Conservation (phyloP, 1,140 invertebrate species). For the Olivierus martensii region DNA sequence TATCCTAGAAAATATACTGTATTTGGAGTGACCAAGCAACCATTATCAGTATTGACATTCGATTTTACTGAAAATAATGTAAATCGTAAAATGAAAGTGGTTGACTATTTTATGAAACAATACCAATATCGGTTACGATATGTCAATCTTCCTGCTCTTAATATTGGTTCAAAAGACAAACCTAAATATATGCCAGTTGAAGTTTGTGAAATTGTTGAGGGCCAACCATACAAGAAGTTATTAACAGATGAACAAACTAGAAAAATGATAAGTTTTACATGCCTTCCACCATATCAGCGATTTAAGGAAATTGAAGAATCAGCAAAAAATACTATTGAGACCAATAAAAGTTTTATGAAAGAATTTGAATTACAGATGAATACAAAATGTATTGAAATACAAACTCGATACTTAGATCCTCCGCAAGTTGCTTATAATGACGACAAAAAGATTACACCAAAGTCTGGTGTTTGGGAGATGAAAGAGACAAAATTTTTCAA, state of each 20-base stretch:
- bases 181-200: slow-evolving; percentile 26
- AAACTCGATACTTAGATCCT: not conserved
- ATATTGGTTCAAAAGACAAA: slow-evolving; percentile 19
- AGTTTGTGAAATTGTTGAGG: slow-evolving; percentile 24
- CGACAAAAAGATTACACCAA: not conserved
- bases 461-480: slow-evolving; percentile 11
- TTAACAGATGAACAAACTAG: slow-evolving; percentile 5
- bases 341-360: slow-evolving; percentile 15
- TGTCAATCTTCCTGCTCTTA: slow-evolving; percentile 24
- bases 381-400: not conserved
- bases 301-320: slow-evolving; percentile 11
- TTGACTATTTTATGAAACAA: slow-evolving; percentile 1
- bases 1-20: slow-evolving; percentile 3
- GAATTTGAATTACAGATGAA: slow-evolving; percentile 21
- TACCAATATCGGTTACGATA: slow-evolving; percentile 12
- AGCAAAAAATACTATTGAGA: not conserved
- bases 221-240: slow-evolving; percentile 21
- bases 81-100: not conserved
- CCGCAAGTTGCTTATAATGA: not conserved
- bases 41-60: not conserved
- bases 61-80: not conserved
- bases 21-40: not conserved
- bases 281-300: slow-evolving; percentile 20
- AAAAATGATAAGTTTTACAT: slow-evolving; percentile 21
- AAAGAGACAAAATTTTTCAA: slow-evolving; percentile 4